Evolutionary conservation across 1,140 invertebrate genomes (phyloP), one percentile per base, ranked within the genome.

Genomic region (Hypsibius dujardini): DNA sequence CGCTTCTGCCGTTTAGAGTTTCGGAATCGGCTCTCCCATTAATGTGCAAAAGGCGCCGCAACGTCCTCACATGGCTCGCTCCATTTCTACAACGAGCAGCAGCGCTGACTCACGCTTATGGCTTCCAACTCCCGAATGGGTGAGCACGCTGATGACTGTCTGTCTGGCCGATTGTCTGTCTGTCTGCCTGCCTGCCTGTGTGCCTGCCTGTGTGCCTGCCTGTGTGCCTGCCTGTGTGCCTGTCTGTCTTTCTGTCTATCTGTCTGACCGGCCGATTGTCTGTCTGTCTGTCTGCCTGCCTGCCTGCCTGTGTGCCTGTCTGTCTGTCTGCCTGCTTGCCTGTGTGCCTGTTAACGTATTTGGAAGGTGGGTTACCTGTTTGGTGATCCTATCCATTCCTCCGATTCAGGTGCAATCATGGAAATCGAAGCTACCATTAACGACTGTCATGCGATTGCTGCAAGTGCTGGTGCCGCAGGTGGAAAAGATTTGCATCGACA

Each of bases 401-500:
- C n/a, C n/a, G n/a, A n/a, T n/a, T n/a, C n/a, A 76, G 80, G 79
- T 95, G 50, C 85, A 88, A 74, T 88, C 89, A 2, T 99, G 95
- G 95, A 95, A 98, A 78, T 87, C 86, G 71, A 98, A 98, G 82
- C 81, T 98, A 72, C 95, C 95, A 1, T 80, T 99, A 70, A 95
- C 98, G 83, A 99, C 95, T 46, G 98, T 98, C 73, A 98, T 98
- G 94, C 84, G 95, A 75, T 84, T 98, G 75, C 81, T 99, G 59
- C 95, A 99, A 83, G 95, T 99, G 14, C 82, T 99, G 1, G 95
- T 98, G 67, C 95, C 96, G 69, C 95, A 99, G 83, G 95, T 99
- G 7, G 95, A 98, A 82, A 98, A 98, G 83, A 98, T 98, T 75
- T 98, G 95, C 80, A 98, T 98, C 77, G 95, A 99, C 79, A 98